Conservation (phyloP, 2,797 vertebrate species). For the Podarcis lilfordi region DNA sequence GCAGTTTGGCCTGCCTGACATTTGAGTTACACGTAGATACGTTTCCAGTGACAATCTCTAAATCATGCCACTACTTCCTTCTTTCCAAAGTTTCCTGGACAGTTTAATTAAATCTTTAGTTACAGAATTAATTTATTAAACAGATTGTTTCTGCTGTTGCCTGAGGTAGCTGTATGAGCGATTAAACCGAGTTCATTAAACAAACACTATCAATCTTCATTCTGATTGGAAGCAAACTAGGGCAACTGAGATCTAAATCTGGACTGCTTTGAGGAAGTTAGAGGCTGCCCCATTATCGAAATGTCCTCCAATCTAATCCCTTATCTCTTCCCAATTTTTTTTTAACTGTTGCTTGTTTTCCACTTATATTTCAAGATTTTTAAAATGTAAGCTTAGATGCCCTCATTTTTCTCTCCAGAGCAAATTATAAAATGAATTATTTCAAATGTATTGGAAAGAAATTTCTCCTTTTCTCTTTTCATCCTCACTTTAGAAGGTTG, state of each 20-base stretch:
- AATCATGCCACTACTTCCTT: neutral
- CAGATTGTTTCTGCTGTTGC: neutral
- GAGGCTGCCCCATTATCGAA: neutral
- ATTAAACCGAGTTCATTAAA: neutral
- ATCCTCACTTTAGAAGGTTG: neutral
- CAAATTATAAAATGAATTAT: neutral
- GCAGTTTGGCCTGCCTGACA: neutral
- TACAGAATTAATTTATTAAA: constrained; percentile 18
- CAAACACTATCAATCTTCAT: neutral
- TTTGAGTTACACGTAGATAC: neutral
- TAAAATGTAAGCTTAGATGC: neutral
- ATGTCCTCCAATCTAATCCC: constrained; percentile 14
- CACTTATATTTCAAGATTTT: constrained; percentile 18
- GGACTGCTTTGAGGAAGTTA: constrained; percentile 14
- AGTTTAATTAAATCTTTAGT: constrained; percentile 9
- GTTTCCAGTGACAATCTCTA: neutral
- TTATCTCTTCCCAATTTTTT: neutral
- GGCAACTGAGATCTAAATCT: constrained; percentile 36
- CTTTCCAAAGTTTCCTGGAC: neutral
- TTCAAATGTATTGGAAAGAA: neutral
- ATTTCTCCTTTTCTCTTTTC: neutral
- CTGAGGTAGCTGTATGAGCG: constrained; percentile 12
- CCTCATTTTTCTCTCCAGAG: neutral
- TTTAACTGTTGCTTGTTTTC: neutral
- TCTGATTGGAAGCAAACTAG: neutral